These are phyloP conservation scores for Cyclophora albipunctata DNA, from an alignment of 2,888 invertebrate genomes.

Conservation along the genomic window DNA sequence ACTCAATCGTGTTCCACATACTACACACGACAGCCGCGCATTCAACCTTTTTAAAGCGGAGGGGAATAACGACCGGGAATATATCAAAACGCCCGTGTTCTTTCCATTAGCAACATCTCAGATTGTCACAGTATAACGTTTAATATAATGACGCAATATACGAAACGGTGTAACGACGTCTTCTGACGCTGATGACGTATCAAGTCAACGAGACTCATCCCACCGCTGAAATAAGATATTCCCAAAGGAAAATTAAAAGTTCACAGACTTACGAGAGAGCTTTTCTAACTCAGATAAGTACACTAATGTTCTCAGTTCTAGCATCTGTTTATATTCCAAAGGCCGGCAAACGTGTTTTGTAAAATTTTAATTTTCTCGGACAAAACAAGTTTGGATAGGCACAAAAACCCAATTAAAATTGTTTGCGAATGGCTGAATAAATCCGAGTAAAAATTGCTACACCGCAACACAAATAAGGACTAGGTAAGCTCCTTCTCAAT, in stretches of 20 bases:
- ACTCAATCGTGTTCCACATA: conserved; percentile 52
- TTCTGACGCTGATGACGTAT: conserved; percentile 25
- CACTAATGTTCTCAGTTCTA: conserved; percentile 10
- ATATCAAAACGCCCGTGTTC: conserved; percentile 66
- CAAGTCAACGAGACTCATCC: conserved; percentile 50
- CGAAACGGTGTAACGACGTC: conserved; percentile 54
- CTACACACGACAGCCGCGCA: conserved; percentile 33
- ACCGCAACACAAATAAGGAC: conserved; percentile 62
- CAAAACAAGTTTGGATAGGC: conserved; percentile 55
- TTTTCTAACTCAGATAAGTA: conserved; percentile 4
- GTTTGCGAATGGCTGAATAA: conserved; percentile 65
- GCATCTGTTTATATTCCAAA: conserved; percentile 14
- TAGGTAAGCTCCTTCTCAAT: conserved; percentile 64
- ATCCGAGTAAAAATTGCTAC: conserved; percentile 56
- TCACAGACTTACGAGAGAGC: not conserved
- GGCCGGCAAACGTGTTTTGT: conserved; percentile 18
- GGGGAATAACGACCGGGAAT: conserved; percentile 47
- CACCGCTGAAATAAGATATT: conserved; percentile 53
- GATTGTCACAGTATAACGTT: conserved; percentile 58
- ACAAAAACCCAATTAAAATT: conserved; percentile 70
- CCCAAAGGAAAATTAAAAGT: conserved; percentile 12
- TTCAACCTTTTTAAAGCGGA: conserved; percentile 43
- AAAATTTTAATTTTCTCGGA: conserved; percentile 41
- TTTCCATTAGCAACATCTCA: conserved; percentile 67
- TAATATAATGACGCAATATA: conserved; percentile 61